Base-by-base conservation (phyloP, 1,140 invertebrate genomes). In the Cyrtorhinus lividipennis region DNA sequence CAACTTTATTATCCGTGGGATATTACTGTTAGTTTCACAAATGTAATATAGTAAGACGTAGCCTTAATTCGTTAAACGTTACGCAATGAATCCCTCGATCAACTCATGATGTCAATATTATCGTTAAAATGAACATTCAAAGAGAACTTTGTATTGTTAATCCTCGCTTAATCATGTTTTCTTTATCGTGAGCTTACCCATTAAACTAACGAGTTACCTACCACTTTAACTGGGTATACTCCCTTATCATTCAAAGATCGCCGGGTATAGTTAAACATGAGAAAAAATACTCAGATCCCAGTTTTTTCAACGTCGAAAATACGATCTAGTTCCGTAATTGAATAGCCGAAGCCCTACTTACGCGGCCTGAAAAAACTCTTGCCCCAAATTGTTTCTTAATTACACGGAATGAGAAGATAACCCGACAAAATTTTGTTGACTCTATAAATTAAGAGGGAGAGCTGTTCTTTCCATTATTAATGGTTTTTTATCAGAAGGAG, bases 401-500 rank as follows among this genome's bases (percentile, higher is more conserved):
- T 53, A 53, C 20, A 53, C 18, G 48, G 48, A 12, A 38, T 38
- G 30, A 38, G 30, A 38, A 15, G 30, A 38, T 38, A 53, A 53
- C 48, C 18, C 48, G 48, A 53, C 48, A 53, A 53, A 53, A 53
- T 53, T 53, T 53, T 53, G 48, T 53, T 53, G 48, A 53, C 48
- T 53, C 48, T 53, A 53, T 53, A 53, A 53, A 53, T 53, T 53
- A 53, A 53, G 48, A 53, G 48, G 12, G 48, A 22, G 48, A 53
- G 48, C 20, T 13, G 48, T 53, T 53, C 20, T 53, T n/a, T n/a
- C n/a, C n/a, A n/a, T 53, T 20, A 20, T 53, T 53, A 20, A 53
- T 53, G 20, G 20, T 22, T 15, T 20, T 53, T 53, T 53, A 53
- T 53, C 48, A n/a, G n/a, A 44, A 5, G 48, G 30, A 38, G 15